Base-by-base conservation (phyloP, 92 coral and sea anemone species). In the Actinernus sp. region DNA sequence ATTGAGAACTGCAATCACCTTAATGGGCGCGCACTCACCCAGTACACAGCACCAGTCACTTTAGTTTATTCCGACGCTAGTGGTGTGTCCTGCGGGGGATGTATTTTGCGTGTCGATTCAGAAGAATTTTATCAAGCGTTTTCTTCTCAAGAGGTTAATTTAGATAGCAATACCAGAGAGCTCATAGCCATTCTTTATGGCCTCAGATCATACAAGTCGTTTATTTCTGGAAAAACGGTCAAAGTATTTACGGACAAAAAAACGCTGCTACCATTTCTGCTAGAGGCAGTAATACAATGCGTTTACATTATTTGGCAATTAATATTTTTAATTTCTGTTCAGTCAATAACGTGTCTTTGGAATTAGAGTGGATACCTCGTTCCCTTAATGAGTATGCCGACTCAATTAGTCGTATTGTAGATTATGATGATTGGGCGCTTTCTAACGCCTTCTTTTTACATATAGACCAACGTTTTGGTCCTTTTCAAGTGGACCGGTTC, bases 251-350 rank as follows among this genome's bases (percentile, higher is more conserved):
- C 74, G 18, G 83, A 53, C 26, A 66, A 55, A 46, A 23, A 43
- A 66, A 39, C 44, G 75, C 65, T 21, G 17, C 64, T 76, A 27
- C 40, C 18, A 66, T 63, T 58, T 13, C 38, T 25, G 43, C 18
- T n/a, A 76, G 60, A 45, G 78, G 68, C n/a, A 76, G 78, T 29
- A 54, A 12, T 21, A 28, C 33, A n/a, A 5, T 66, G 28, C 53
- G 49, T 41, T 58, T 66, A 46, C 78, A 71, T 24, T 43, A 28
- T 54, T 46, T 48, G 33, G 63, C 82, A 7, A 34, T 73, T 26
- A 16, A 73, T 56, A 73, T 73, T 47, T 73, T 73, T 73, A 44
- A 46, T 23, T 73, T 73, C 20, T 62, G 74, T 34, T 48, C 29
- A 20, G 10, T 24, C 19, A 21, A 63, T 24, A 55, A 55, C 18